Conservation (phyloP, 2,797 vertebrate genomes). For the Myotis daubentonii region DNA sequence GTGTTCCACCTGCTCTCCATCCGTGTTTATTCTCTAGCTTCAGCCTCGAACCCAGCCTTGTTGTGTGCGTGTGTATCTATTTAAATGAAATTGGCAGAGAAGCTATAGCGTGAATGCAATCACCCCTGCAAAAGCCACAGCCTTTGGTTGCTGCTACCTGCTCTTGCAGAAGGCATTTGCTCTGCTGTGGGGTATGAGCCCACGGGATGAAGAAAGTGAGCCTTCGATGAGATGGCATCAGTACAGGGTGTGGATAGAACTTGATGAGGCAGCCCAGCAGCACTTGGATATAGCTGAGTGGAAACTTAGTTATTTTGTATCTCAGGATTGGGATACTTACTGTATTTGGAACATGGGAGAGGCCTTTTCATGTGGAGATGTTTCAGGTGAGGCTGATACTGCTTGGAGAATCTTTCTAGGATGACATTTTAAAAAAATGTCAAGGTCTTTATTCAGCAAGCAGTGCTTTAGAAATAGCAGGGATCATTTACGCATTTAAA, state of each 20-base stretch:
- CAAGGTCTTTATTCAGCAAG: conserved; percentile 72
- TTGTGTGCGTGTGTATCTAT: neutral
- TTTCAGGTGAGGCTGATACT: conserved; percentile 60
- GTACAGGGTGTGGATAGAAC: conserved; percentile 74
- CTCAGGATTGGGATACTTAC: conserved; percentile 33
- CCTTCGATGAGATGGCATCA: conserved; percentile 20
- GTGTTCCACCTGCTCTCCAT: neutral
- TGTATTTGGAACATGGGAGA: neutral
- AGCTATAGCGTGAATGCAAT: conserved; percentile 62
- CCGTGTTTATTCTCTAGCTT: conserved; percentile 18
- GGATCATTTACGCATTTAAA: conserved; percentile 63
- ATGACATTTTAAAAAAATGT: conserved; percentile 51
- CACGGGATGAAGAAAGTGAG: conserved; percentile 72
- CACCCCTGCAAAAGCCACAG: conserved; percentile 68
- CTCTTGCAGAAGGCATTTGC: conserved; percentile 73
- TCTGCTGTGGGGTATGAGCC: conserved; percentile 54
- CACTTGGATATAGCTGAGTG: conserved; percentile 69
- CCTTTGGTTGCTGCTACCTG: conserved; percentile 65
- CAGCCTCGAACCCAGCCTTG: neutral
- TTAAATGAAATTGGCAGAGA: conserved; percentile 59
- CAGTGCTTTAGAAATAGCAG: conserved; percentile 52
- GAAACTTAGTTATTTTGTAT: conserved; percentile 78
- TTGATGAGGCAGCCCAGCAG: conserved; percentile 64
- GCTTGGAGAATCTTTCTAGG: conserved; percentile 59
- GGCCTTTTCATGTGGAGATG: conserved; percentile 69